Conservation (phyloP, 2,888 invertebrate species). For the Galeruca laticollis region DNA sequence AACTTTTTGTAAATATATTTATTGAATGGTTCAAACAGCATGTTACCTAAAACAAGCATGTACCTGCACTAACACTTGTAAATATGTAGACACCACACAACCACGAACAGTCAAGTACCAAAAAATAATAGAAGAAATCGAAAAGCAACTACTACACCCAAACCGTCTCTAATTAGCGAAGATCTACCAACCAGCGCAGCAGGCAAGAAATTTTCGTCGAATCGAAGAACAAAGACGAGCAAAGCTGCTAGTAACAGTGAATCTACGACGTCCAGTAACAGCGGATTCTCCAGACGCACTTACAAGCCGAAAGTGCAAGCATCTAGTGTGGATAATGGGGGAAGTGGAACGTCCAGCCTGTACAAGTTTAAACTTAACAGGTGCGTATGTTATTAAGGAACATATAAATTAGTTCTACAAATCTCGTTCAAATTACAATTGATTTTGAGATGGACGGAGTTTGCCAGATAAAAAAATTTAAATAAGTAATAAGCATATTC, state of each 20-base stretch:
- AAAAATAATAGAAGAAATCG: conserved; percentile 63
- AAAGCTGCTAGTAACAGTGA: conserved; percentile 57
- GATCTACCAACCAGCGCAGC: conserved; percentile 64
- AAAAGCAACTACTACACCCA: conserved; percentile 68
- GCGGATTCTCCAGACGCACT: conserved; percentile 70
- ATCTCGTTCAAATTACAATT: too few relatives aligned
- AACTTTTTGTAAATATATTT: conserved; percentile 1
- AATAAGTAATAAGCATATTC: too few relatives aligned
- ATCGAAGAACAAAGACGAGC: conserved; percentile 37
- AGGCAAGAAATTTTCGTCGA: conserved; percentile 70
- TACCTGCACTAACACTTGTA: conserved; percentile 63
- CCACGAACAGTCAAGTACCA: conserved; percentile 59
- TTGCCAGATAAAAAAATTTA: too few relatives aligned
- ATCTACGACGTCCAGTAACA: conserved; percentile 58
- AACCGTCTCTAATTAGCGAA: conserved; percentile 77
- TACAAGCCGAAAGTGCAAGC: conserved; percentile 78
- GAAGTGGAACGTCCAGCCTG: conserved; percentile 67
- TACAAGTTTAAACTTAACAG: conserved; percentile 85
- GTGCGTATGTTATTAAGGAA: conserved; percentile 41
- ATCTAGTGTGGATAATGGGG: conserved; percentile 70
- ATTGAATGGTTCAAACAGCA: conserved; percentile 23
- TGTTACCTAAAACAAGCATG: conserved; percentile 42
- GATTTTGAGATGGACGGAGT: too few relatives aligned
- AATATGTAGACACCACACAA: conserved; percentile 65
- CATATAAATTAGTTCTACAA: too few relatives aligned